Evolutionary conservation across 2,888 invertebrate genomes (phyloP).

Genomic region (Ypsolopha scabrella): DNA sequence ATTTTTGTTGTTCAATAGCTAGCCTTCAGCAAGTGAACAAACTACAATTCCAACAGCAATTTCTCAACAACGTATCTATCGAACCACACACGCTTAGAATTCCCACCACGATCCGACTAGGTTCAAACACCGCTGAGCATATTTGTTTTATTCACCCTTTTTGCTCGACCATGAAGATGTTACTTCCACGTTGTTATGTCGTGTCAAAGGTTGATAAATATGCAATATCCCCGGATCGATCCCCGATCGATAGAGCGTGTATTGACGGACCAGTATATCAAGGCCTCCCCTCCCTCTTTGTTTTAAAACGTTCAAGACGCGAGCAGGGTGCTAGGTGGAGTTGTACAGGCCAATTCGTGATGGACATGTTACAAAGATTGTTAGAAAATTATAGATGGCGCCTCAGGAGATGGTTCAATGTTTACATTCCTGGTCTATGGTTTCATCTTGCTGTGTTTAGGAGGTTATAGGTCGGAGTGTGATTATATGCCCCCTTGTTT

Average conservation of each 20-base stretch:
- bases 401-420: slow-evolving; percentile 60
- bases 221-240: slow-evolving; percentile 63
- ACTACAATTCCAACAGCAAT: too few species aligned
- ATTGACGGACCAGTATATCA: slow-evolving; percentile 24
- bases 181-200: slow-evolving; percentile 59
- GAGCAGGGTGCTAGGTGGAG: slow-evolving; percentile 7
- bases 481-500: slow-evolving; percentile 58
- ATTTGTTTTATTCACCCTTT: slow-evolving; percentile 48
- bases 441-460: slow-evolving; percentile 52
- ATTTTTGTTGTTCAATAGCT: neutral
- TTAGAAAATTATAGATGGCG: slow-evolving; percentile 69
- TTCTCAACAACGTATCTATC: too few species aligned
- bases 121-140: slow-evolving; percentile 32
- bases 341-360: slow-evolving; percentile 20
- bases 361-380: slow-evolving; percentile 53
- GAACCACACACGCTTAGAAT: slow-evolving; percentile 3
- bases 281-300: slow-evolving; percentile 17
- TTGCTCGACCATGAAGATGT: slow-evolving; percentile 54
- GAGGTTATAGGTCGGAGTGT: slow-evolving; percentile 51
- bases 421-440: slow-evolving; percentile 62
- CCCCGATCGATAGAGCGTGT: slow-evolving; percentile 61
- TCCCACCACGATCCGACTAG: slow-evolving; percentile 22
- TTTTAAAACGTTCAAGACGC: neutral
- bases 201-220: slow-evolving; percentile 71
- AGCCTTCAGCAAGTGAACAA: too few species aligned